A percentile compares a stretch with the other conserved stretches of the same genome.
phyloP scores from a whole-genome alignment of 2,113 vertebrate species.

The Amblyopsis rosae region DNA sequence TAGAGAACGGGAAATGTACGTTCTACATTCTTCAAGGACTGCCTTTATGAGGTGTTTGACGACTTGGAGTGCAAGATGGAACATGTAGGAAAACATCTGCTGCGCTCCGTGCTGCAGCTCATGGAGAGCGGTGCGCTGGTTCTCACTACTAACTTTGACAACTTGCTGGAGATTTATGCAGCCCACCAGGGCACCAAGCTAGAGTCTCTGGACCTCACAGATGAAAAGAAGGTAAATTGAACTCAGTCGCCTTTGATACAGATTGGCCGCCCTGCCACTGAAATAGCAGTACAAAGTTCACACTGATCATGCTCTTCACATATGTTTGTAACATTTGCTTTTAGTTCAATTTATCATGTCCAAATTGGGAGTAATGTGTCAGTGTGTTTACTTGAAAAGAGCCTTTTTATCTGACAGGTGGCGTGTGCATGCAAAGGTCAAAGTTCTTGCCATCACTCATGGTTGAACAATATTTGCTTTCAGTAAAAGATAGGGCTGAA shows the following conservation, averaged over 20 bases:
- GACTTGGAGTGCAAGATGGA: slow-evolving; percentile 96
- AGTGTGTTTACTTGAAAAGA: slow-evolving; percentile 32
- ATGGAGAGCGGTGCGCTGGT: slow-evolving; percentile 94
- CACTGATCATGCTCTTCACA: background rate
- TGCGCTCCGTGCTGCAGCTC: slow-evolving; percentile 89
- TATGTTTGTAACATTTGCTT: background rate
- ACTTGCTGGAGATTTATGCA: slow-evolving; percentile 92
- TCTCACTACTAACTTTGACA: slow-evolving; percentile 95
- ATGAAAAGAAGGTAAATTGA: slow-evolving; percentile 89
- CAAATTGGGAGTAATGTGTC: background rate
- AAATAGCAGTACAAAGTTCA: slow-evolving; percentile 43
- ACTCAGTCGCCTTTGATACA: slow-evolving; percentile 14
- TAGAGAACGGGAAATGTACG: slow-evolving; percentile 92
- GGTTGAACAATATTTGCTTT: slow-evolving; percentile 56
- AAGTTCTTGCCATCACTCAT: slow-evolving; percentile 34
- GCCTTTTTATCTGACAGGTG: slow-evolving; percentile 21
- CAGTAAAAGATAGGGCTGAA: slow-evolving; percentile 16
- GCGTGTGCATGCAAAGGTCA: slow-evolving; percentile 28
- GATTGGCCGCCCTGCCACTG: slow-evolving; percentile 4
- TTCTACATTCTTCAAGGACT: slow-evolving; percentile 97
- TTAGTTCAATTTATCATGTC: slow-evolving; percentile 9
- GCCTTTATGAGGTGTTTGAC: slow-evolving; percentile 95
- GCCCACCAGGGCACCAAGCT: slow-evolving; percentile 90
- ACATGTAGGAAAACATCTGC: slow-evolving; percentile 88
- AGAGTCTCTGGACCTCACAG: slow-evolving; percentile 93